Conservation (phyloP, 2,888 invertebrate species). For the Caenorhabditis zanzibari region DNA sequence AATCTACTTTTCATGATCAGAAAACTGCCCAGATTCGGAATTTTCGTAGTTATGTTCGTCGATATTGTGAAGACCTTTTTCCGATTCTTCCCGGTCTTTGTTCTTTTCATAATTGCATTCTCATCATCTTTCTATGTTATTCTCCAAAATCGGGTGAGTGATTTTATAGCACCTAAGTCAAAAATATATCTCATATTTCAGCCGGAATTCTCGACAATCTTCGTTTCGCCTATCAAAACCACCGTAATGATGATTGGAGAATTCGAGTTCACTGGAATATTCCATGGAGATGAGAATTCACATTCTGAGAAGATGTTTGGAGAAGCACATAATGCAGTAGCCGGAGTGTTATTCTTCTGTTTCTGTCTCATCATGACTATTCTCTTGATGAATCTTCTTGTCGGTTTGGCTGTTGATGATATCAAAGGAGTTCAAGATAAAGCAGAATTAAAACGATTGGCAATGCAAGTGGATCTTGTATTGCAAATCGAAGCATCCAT, state of each 20-base stretch:
- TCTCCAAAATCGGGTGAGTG: slow-evolving; percentile 78
- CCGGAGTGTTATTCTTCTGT: slow-evolving; percentile 84
- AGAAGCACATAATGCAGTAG: slow-evolving; percentile 69
- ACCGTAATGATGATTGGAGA: slow-evolving; percentile 84
- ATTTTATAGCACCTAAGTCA: neutral
- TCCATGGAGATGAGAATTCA: slow-evolving; percentile 76
- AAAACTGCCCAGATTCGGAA: slow-evolving; percentile 84
- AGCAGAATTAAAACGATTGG: slow-evolving; percentile 84
- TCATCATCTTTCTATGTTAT: slow-evolving; percentile 78
- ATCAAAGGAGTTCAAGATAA: slow-evolving; percentile 86
- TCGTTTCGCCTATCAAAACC: slow-evolving; percentile 83
- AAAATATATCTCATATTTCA: slow-evolving; percentile 51
- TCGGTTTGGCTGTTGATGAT: slow-evolving; percentile 86
- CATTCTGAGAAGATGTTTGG: slow-evolving; percentile 69
- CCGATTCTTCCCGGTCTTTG: slow-evolving; percentile 84
- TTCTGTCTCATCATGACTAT: slow-evolving; percentile 84
- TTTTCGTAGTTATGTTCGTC: slow-evolving; percentile 85
- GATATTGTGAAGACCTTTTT: slow-evolving; percentile 84
- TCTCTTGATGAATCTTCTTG: slow-evolving; percentile 84
- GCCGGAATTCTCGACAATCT: slow-evolving; percentile 80
- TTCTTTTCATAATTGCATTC: slow-evolving; percentile 82
- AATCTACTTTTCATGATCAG: slow-evolving; percentile 84
- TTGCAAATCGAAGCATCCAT: slow-evolving; percentile 71
- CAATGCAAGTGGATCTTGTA: slow-evolving; percentile 79
- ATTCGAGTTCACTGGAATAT: slow-evolving; percentile 83